Conservation (phyloP, 2,888 invertebrate species). For the Drosophila rubida region DNA sequence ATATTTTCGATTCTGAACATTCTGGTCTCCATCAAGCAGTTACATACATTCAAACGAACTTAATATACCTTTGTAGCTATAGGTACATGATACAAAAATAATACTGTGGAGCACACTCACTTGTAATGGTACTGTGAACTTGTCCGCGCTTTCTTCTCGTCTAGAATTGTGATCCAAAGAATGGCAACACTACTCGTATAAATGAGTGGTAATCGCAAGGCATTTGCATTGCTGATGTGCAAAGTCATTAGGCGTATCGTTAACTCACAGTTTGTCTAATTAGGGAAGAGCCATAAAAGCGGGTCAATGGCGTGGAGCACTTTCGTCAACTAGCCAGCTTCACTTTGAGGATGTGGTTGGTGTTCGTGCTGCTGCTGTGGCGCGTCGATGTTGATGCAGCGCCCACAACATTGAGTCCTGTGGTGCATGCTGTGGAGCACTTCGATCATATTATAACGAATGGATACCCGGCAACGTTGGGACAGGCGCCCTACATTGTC, state of each 20-base stretch:
- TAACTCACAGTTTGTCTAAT: slow-evolving; percentile 4
- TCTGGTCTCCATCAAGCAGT: too few relatives aligned
- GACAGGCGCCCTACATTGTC: slow-evolving; percentile 68
- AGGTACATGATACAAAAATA: too few relatives aligned
- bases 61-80: too few relatives aligned
- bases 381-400: slow-evolving; percentile 19
- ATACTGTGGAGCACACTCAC: too few relatives aligned
- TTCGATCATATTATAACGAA: slow-evolving; percentile 65
- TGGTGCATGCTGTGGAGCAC: background rate
- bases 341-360: slow-evolving; percentile 46
- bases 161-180: too few relatives aligned
- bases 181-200: too few relatives aligned
- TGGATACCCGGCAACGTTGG: slow-evolving; percentile 52
- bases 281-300: background rate
- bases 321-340: background rate
- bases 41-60: too few relatives aligned
- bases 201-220: too few relatives aligned
- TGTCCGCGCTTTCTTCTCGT: too few relatives aligned
- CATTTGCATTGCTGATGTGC: slow-evolving; percentile 15
- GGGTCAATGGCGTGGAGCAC: background rate
- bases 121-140: too few relatives aligned
- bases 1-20: too few relatives aligned
- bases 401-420: background rate
- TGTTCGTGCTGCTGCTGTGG: slow-evolving; percentile 15
- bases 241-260: slow-evolving; percentile 26